Conservation (phyloP, 2,888 invertebrate genomes). For the Atethmia centrago region DNA sequence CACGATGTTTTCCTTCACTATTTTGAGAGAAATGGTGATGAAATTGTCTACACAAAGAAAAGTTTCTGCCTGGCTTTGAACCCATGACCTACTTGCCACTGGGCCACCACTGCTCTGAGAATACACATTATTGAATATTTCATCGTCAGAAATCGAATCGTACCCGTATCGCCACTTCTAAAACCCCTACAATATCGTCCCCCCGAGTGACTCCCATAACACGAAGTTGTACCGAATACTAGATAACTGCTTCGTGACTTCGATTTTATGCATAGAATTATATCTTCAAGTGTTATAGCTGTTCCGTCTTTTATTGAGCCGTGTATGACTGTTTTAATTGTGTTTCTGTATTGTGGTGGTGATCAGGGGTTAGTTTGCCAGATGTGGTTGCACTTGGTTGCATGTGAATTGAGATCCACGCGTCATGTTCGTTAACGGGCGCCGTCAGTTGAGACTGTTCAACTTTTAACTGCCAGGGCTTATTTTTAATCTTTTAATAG, state of each 20-base stretch:
- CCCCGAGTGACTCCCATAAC: slow-evolving; percentile 33
- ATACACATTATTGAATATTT: too few relatives aligned
- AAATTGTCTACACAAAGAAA: too few relatives aligned
- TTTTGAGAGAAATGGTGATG: too few relatives aligned
- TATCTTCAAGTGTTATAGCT: slow-evolving; percentile 44
- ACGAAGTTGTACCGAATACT: slow-evolving; percentile 48
- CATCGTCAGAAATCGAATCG: slow-evolving; percentile 16
- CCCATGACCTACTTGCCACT: too few relatives aligned
- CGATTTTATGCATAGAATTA: slow-evolving; percentile 59
- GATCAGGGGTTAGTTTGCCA: neutral
- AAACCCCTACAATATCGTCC: slow-evolving; percentile 23
- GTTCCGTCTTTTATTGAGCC: slow-evolving; percentile 38
- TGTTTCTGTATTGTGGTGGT: slow-evolving; percentile 5
- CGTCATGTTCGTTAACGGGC: too few relatives aligned
- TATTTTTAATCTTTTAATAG: too few relatives aligned
- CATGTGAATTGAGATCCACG: too few relatives aligned
- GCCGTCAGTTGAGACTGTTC: too few relatives aligned
- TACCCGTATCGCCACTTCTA: slow-evolving; percentile 31
- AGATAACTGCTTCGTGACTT: slow-evolving; percentile 46
- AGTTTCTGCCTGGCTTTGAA: too few relatives aligned
- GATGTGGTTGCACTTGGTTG: slow-evolving; percentile 4
- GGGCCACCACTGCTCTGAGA: too few relatives aligned
- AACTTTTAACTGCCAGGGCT: too few relatives aligned
- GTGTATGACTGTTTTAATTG: slow-evolving; percentile 31
- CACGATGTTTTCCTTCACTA: too few relatives aligned